A percentile compares a stretch with the other conserved stretches of the same genome.
Conservation (phyloP, 2,888 invertebrate species). For the Lasius fuliginosus region DNA sequence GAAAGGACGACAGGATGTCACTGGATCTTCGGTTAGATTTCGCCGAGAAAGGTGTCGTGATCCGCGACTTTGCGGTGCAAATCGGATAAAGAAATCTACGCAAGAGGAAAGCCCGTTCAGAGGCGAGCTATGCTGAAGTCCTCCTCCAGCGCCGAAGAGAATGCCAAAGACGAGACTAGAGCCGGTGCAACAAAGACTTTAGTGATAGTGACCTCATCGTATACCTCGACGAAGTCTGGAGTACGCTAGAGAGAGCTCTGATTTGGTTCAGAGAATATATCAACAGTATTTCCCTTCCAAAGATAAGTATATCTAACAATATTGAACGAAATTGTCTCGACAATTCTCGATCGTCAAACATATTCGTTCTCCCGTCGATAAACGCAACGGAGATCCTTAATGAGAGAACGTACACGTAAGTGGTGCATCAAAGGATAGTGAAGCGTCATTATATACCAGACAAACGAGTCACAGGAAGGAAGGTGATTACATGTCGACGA, state of each 20-base stretch:
- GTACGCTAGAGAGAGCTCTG: slow-evolving; percentile 11
- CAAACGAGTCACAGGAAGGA: slow-evolving; percentile 40
- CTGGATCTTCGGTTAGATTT: slow-evolving; percentile 42
- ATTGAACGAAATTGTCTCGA: not conserved
- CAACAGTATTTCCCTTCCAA: slow-evolving; percentile 69
- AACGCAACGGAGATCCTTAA: slow-evolving; percentile 12
- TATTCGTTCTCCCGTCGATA: not conserved
- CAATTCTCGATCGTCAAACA: not conserved
- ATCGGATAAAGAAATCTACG: slow-evolving; percentile 50
- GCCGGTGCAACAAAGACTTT: slow-evolving; percentile 30
- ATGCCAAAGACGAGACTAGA: slow-evolving; percentile 45
- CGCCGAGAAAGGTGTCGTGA: slow-evolving; percentile 56
- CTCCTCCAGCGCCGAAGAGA: slow-evolving; percentile 50
- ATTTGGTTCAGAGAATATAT: not conserved
- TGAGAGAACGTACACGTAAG: slow-evolving; percentile 23
- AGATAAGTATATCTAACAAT: slow-evolving; percentile 53
- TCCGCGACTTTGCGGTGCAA: slow-evolving; percentile 22
- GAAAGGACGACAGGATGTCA: slow-evolving; percentile 62
- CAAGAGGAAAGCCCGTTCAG: not conserved
- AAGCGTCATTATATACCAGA: slow-evolving; percentile 15
- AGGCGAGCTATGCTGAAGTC: slow-evolving; percentile 43
- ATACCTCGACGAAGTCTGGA: slow-evolving; percentile 36
- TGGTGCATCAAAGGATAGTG: slow-evolving; percentile 37
- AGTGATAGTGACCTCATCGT: slow-evolving; percentile 42
- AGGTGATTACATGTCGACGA: slow-evolving; percentile 37